A percentile compares a stretch with the other conserved stretches of the same genome.
phyloP scores from a whole-genome alignment of 1,140 invertebrate species.

The Drosophila ficusphila region DNA sequence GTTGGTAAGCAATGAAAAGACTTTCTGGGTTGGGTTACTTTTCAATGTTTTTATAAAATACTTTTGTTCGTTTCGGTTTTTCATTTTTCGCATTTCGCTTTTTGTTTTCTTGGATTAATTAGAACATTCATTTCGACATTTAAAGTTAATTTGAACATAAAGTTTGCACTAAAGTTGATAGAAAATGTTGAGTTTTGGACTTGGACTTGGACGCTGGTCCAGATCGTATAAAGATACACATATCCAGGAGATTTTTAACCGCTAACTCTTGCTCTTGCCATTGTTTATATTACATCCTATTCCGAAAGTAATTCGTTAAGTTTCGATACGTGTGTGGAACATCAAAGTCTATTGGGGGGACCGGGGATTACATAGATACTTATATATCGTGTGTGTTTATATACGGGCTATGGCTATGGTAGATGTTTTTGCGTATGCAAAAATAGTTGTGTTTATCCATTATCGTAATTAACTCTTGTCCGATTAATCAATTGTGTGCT shows the following conservation, averaged over 20 bases:
- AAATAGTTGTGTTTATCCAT: conserved; percentile 39
- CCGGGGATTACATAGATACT: conserved; percentile 20
- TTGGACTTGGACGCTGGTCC: conserved; percentile 16
- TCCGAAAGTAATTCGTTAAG: conserved; percentile 46
- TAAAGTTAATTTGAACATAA: conserved; percentile 81
- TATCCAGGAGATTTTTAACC: conserved; percentile 41
- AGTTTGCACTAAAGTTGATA: conserved; percentile 77
- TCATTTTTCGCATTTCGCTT: conserved; percentile 12
- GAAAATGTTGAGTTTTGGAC: conserved; percentile 59
- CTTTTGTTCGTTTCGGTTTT: conserved; percentile 58
- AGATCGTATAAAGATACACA: conserved; percentile 48
- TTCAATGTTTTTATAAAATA: conserved; percentile 77
- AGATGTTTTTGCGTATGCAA: conserved; percentile 45
- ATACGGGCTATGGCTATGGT: conserved; percentile 73
- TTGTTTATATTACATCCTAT: conserved; percentile 53
- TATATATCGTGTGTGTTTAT: conserved; percentile 43
- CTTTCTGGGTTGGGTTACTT: conserved; percentile 26
- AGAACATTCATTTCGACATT: conserved; percentile 82
- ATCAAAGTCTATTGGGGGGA: conserved; percentile 48
- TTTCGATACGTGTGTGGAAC: conserved; percentile 56
- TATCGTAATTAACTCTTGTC: conserved; percentile 46
- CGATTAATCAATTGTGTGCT: conserved; percentile 53
- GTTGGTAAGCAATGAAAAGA: conserved; percentile 12
- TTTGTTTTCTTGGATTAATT: conserved; percentile 67
- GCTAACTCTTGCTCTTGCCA: conserved; percentile 40